Base-by-base conservation (phyloP, 1,140 invertebrate genomes). In the Belonocnema kinseyi region DNA sequence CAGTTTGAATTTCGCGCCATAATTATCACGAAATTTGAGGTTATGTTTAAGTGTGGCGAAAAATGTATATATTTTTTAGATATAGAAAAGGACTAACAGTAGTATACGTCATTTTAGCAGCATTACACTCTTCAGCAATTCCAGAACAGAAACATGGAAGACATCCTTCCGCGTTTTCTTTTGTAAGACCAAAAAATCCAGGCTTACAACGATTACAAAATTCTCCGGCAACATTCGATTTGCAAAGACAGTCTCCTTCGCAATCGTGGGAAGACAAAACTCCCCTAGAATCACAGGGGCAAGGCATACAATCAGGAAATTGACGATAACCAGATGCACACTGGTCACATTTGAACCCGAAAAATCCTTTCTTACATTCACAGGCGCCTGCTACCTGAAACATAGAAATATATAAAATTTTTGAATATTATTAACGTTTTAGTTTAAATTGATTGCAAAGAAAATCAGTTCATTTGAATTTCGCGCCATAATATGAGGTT, bases 81-180 rank as follows among this genome's bases (percentile, higher is more conserved):
- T 11, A 17, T 53, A 8, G 10, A 56, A 33, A 50, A 11, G 13
- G 33, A 87, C 89, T 92, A 89, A 95, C 94, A 84, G 91, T 91
- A 82, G 92, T 89, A 14, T 93, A 92, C 77, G 91, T 91, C 56
- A 96, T 91, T 79, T 90, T 92, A 26, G 94, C 93, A 54, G 93
- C 92, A 73, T 92, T 90, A 85, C 98, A 99, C 19, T 93, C 89
- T 21, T 92, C 91, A 2, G 95, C 95, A 6, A 97, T 93, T 46
- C 97, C 97, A 26, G 98, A 99, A 90, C 98, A 99, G 92, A 96
- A 98, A 90, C 98, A 99, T 12, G 94, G 89, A 1, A 94, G 91
- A 87, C 99, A 99, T 4, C 98, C 98, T 17, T 95, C 93, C 0
- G 94, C 91, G 89, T 98, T 96, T 1, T 94, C 92, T 19, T 89